phyloP scores from a whole-genome alignment of 1,140 invertebrate species.

The Nephotettix cincticeps region DNA sequence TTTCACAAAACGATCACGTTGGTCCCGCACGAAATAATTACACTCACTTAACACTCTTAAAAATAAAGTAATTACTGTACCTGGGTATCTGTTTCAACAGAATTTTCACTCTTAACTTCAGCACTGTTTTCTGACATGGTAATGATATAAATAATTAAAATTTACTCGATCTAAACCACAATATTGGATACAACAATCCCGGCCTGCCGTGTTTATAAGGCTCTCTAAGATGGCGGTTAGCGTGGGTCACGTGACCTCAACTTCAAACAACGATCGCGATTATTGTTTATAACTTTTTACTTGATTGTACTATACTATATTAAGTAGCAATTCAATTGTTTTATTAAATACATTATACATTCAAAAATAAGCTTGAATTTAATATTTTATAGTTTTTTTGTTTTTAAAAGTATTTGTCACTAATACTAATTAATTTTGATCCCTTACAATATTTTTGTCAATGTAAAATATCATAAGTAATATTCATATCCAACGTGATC shows the following conservation, averaged over 20 bases:
- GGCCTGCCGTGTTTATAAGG: slow-evolving; percentile 52
- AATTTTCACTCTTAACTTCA: slow-evolving; percentile 54
- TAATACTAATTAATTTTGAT: no score
- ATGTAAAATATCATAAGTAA: no score
- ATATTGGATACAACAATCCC: not conserved
- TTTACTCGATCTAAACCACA: no score
- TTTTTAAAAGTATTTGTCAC: no score
- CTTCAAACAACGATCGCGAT: slow-evolving; percentile 42
- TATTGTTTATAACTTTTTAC: not conserved
- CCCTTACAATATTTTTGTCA: no score
- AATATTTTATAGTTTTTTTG: no score
- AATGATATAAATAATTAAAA: slow-evolving; percentile 37
- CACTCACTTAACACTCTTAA: slow-evolving; percentile 42
- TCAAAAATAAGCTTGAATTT: no score
- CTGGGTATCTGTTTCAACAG: slow-evolving; percentile 48
- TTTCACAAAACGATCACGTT: slow-evolving; percentile 36
- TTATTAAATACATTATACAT: no score
- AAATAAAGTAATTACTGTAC: slow-evolving; percentile 43
- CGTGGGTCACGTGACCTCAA: slow-evolving; percentile 55
- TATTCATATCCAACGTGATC: no score
- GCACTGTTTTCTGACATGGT: slow-evolving; percentile 54
- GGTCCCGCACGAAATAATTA: slow-evolving; percentile 20
- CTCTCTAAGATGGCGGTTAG: slow-evolving; percentile 56
- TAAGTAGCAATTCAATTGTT: no score
- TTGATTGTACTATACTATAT: no score